A percentile compares a stretch with the other conserved stretches of the same genome.
Conservation (phyloP, 2,113 vertebrate species). For the Nerophis ophidion region DNA sequence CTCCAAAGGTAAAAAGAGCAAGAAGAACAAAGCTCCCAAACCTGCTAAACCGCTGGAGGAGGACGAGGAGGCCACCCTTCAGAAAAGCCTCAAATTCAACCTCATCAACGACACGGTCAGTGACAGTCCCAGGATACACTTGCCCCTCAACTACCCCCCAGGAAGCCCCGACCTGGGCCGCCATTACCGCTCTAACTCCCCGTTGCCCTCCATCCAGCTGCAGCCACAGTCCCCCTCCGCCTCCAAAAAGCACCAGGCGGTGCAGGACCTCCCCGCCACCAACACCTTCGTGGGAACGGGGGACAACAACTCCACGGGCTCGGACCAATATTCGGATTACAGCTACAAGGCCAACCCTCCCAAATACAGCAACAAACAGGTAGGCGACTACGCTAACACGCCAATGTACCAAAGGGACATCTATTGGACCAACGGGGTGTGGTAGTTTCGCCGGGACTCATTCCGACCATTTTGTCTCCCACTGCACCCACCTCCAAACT, state of each 20-base stretch:
- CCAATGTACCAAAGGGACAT: slow-evolving; percentile 70
- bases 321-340: slow-evolving; percentile 99
- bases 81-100: slow-evolving; percentile 94
- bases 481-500: slow-evolving; percentile 30
- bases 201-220: slow-evolving; percentile 92
- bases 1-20: slow-evolving; percentile 85
- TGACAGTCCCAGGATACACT: slow-evolving; percentile 91
- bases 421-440: slow-evolving; percentile 86
- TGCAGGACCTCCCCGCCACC: slow-evolving; percentile 95
- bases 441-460: slow-evolving; percentile 68
- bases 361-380: slow-evolving; percentile 99
- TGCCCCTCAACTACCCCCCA: slow-evolving; percentile 92
- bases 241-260: slow-evolving; percentile 98
- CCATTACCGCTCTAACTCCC: slow-evolving; percentile 97
- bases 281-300: slow-evolving; percentile 98
- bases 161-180: slow-evolving; percentile 93
- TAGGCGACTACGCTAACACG: slow-evolving; percentile 91
- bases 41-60: slow-evolving; percentile 86
- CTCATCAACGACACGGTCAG: slow-evolving; percentile 86
- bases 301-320: slow-evolving; percentile 96
- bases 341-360: slow-evolving; percentile 98
- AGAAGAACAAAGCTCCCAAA: slow-evolving; percentile 91
- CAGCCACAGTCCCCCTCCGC: slow-evolving; percentile 96
- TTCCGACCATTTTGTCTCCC: slow-evolving; percentile 34
- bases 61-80: slow-evolving; percentile 85